Conservation (phyloP, 2,113 vertebrate species). For the Salvelinus namaycush region DNA sequence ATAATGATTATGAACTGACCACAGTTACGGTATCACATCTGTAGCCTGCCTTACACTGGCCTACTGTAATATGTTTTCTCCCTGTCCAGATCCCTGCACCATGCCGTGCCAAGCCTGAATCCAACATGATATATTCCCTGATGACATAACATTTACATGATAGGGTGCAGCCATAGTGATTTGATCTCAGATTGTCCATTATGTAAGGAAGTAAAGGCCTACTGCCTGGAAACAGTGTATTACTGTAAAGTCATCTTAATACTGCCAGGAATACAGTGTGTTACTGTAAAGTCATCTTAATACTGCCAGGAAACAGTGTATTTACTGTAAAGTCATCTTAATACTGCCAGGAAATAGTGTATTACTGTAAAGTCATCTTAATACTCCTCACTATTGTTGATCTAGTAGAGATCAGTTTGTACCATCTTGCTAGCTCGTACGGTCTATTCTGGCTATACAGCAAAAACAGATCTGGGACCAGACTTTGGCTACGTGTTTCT, state of each 20-base stretch:
- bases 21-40: too few relatives aligned
- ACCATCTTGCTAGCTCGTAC: too few relatives aligned
- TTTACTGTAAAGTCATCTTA: too few relatives aligned
- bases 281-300: too few relatives aligned
- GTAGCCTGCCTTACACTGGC: too few relatives aligned
- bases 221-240: neutral
- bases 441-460: too few relatives aligned
- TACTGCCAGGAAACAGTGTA: too few relatives aligned
- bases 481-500: too few relatives aligned
- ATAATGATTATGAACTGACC: too few relatives aligned
- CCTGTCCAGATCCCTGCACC: neutral
- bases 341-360: too few relatives aligned
- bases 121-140: slow-evolving; percentile 4
- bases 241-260: slow-evolving; percentile 24
- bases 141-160: slow-evolving; percentile 32
- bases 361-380: slow-evolving; percentile 4
- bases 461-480: too few relatives aligned
- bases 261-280: neutral
- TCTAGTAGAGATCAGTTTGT: too few relatives aligned
- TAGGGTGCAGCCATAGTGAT: slow-evolving; percentile 19
- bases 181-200: slow-evolving; percentile 58
- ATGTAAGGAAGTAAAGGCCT: slow-evolving; percentile 32
- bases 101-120: slow-evolving; percentile 10
- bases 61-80: slow-evolving; percentile 24
- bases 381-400: neutral